Percentiles rank a stretch among this genome's conserved stretches.
phyloP scores from a whole-genome alignment of 2,797 vertebrate genomes.

The Eptatretus atami region DNA sequence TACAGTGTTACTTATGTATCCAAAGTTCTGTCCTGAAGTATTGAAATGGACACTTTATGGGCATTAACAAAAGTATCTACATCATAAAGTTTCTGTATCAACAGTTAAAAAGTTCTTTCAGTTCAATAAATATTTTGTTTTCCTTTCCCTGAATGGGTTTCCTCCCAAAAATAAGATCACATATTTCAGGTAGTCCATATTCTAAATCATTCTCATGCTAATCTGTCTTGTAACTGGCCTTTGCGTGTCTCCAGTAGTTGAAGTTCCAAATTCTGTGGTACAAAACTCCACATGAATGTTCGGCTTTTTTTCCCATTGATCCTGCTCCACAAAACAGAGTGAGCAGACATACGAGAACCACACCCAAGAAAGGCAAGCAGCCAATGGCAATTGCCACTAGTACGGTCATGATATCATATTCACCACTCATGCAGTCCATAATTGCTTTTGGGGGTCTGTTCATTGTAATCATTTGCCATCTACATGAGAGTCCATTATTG shows the following conservation, averaged over 20 bases:
- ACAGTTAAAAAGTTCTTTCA: too few species aligned
- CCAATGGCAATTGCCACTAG: slow-evolving; percentile 99
- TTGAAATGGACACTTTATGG: too few species aligned
- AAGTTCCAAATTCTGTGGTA: slow-evolving; percentile 49
- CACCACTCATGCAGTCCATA: slow-evolving; percentile 10
- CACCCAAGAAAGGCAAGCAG: slow-evolving; percentile 91
- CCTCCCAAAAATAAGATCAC: too few species aligned
- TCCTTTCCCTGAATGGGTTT: too few species aligned
- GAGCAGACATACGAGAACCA: slow-evolving; percentile 90
- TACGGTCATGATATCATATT: slow-evolving; percentile 93
- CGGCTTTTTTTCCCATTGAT: slow-evolving; percentile 96
- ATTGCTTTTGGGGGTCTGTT: slow-evolving; percentile 22
- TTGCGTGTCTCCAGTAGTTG: slow-evolving; percentile 61
- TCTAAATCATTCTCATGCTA: slow-evolving; percentile 97
- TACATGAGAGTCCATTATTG: slow-evolving; percentile 94
- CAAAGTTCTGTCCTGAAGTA: too few species aligned
- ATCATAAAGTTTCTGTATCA: too few species aligned
- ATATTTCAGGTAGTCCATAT: too few species aligned
- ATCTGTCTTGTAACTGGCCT: slow-evolving; percentile 83
- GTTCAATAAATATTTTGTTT: too few species aligned
- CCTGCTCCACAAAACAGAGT: slow-evolving; percentile 93
- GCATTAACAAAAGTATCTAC: too few species aligned
- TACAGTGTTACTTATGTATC: too few species aligned
- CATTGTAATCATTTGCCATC: slow-evolving; percentile 86
- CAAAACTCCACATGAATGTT: slow-evolving; percentile 98